Percentiles rank a stretch among this genome's conserved stretches.
These are phyloP conservation scores for Lepilemur septentrionalis DNA, from an alignment of 2,797 vertebrate species.

Conservation along the genomic window DNA sequence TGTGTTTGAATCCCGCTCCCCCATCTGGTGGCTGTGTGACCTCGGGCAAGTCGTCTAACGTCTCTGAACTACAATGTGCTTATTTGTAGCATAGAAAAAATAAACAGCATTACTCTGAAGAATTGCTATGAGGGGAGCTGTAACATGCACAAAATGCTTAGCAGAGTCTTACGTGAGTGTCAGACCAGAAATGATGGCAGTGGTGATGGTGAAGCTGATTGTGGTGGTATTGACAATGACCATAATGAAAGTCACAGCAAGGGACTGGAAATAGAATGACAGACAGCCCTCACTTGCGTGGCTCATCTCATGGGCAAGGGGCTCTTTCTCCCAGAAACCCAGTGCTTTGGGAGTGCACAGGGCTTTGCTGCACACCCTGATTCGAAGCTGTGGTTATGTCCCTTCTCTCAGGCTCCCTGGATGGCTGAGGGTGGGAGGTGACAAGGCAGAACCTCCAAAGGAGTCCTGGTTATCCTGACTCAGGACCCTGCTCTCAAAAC, in stretches of 20 bases:
- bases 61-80: not conserved
- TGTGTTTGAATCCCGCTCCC: not conserved
- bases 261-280: not conserved
- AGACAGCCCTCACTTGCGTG: not conserved
- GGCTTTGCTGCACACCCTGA: not conserved
- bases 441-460: not conserved
- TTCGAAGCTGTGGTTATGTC: not conserved
- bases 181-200: fast-evolving
- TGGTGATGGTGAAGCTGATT: fast-evolving
- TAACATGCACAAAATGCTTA: fast-evolving
- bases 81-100: not conserved
- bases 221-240: fast-evolving
- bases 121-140: not conserved
- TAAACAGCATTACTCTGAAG: not conserved
- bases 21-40: not conserved
- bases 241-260: not conserved
- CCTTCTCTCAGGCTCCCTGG: not conserved
- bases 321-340: not conserved
- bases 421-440: not conserved
- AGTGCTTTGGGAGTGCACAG: fast-evolving
- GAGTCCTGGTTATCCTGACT: not conserved
- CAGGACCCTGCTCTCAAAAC: not conserved
- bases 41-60: not conserved
- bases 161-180: not conserved
- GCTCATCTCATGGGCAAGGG: not conserved